Evolutionary conservation across 2,113 vertebrate genomes (phyloP).

Genomic region (Oophaga pumilio): DNA sequence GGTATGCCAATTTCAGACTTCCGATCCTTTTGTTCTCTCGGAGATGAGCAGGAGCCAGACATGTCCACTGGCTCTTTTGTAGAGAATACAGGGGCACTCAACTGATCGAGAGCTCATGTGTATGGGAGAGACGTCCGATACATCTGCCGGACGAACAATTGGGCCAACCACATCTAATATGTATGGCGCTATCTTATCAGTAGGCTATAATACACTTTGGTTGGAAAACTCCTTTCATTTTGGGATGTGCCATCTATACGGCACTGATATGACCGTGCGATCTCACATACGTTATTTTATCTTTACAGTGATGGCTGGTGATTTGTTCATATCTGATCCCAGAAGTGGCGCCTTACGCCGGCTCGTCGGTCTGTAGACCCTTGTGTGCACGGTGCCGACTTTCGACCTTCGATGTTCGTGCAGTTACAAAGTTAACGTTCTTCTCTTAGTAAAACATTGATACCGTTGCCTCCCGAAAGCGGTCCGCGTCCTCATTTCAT

Average conservation of each 20-base stretch:
- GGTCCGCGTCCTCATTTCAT: not conserved
- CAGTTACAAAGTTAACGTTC: not conserved
- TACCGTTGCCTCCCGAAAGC: not conserved
- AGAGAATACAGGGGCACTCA: too few species aligned
- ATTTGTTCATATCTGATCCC: not conserved
- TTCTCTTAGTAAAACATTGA: not conserved
- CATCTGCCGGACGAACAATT: too few species aligned
- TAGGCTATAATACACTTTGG: not conserved
- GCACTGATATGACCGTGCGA: not conserved
- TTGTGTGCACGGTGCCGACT: not conserved
- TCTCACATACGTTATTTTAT: not conserved
- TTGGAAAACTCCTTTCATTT: not conserved
- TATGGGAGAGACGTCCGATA: too few species aligned
- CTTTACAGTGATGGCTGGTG: not conserved
- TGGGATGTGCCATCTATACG: not conserved
- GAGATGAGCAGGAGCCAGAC: too few species aligned
- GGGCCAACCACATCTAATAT: too few species aligned
- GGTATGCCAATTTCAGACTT: too few species aligned
- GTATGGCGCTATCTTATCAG: too few species aligned
- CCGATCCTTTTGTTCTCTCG: too few species aligned
- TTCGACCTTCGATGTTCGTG: not conserved
- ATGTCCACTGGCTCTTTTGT: too few species aligned
- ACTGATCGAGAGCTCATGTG: too few species aligned
- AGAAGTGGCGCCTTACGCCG: too few species aligned
- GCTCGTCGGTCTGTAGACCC: not conserved